These are phyloP conservation scores for Cheilinus undulatus DNA, from an alignment of 2,113 vertebrate genomes.

Conservation along the genomic window DNA sequence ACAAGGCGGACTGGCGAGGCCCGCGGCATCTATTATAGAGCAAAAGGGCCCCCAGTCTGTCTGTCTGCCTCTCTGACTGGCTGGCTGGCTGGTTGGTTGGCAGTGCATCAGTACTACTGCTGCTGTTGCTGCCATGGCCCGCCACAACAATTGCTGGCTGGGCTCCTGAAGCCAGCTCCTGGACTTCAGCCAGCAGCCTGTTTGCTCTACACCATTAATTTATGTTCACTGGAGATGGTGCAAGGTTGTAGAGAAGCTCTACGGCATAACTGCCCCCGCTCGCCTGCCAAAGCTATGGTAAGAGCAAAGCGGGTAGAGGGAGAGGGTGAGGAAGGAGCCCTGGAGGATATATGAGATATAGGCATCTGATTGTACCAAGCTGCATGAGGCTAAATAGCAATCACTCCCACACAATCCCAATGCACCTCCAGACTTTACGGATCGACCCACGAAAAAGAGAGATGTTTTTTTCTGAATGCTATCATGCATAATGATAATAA, in stretches of 20 bases:
- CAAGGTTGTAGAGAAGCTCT: slow-evolving; percentile 91
- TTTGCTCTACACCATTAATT: slow-evolving; percentile 95
- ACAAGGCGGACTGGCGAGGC: slow-evolving; percentile 84
- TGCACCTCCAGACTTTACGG: slow-evolving; percentile 70
- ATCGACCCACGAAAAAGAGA: slow-evolving; percentile 51
- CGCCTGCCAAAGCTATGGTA: slow-evolving; percentile 87
- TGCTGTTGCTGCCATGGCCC: slow-evolving; percentile 77
- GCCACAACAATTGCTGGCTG: slow-evolving; percentile 89
- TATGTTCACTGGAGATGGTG: slow-evolving; percentile 93
- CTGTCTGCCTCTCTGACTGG: slow-evolving; percentile 69
- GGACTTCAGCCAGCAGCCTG: slow-evolving; percentile 88
- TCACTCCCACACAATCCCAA: slow-evolving; percentile 85
- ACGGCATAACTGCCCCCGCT: slow-evolving; percentile 82
- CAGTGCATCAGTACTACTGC: slow-evolving; percentile 80
- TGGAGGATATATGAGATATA: slow-evolving; percentile 82
- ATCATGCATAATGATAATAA: slow-evolving; percentile 61
- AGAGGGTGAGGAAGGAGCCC: slow-evolving; percentile 77
- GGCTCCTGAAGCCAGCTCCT: slow-evolving; percentile 83
- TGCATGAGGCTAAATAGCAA: slow-evolving; percentile 86
- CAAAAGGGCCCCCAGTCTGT: slow-evolving; percentile 82
- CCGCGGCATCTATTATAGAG: slow-evolving; percentile 84
- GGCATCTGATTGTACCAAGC: slow-evolving; percentile 82
- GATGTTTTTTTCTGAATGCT: slow-evolving; percentile 57
- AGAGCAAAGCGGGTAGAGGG: slow-evolving; percentile 74
- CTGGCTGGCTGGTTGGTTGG: slow-evolving; percentile 76